Base-by-base conservation (phyloP, 2,888 invertebrate genomes). In the Tinea semifulvella region DNA sequence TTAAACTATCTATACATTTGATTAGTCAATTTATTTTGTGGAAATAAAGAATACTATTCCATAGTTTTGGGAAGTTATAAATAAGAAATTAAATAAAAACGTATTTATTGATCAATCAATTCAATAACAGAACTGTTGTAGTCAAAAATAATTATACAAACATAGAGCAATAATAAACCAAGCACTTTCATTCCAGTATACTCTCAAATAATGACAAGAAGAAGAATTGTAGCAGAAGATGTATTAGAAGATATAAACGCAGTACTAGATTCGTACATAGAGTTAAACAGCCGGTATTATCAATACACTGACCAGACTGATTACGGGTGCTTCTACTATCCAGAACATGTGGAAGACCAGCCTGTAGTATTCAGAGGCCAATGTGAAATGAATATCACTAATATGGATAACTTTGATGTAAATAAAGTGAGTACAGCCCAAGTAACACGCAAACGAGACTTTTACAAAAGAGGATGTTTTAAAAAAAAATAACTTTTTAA, bases 311-410 rank as follows among this genome's bases (percentile, higher is more conserved):
- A 63, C 31, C 65, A 64, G 25, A 51, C 60, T 0, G 58, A 63
- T 17, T 52, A 48, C 1, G 60, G 52, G 1, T 72, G 72, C 42
- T 72, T 72, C 51, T 68, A 57, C 49, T 60, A 53, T 26, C 72
- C 72, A 0, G 57, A 57, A 1, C 46, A 54, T 1, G 51, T 49
- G 1, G 38, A 50, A 1, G 51, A 54, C 7, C 47, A 51, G 5
- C 56, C 68, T 1, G 60, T 66, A 0, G 47, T 61, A 1, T 70
- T 68, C 46, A 56, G 65, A 43, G 66, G 70, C 17, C 58, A 57
- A 36, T 66, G 68, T 51, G 54, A 69, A 47, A 38, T 50, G 36
- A 54, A 48, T 46, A 56, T 70, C 16, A 53, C 59, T 7, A 65
- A 60, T 26, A 56, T 54, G 45, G 22, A 27, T 2, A 17, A 45